Evolutionary conservation across 2,113 vertebrate genomes (phyloP), one percentile per base, ranked within the genome.

Genomic region (Odontophorus gujanensis): DNA sequence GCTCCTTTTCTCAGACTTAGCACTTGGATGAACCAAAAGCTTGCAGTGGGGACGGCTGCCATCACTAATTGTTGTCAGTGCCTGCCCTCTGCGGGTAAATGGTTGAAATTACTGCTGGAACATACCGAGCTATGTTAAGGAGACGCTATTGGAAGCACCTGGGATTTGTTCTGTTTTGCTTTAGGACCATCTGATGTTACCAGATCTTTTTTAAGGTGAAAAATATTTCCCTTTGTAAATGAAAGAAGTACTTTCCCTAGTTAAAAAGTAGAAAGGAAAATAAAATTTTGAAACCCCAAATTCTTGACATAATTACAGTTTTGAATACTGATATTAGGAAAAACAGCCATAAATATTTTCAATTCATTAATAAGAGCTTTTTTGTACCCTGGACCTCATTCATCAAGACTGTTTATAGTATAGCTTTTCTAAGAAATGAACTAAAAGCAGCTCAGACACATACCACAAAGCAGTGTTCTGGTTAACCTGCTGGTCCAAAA

Each of bases 11-110:
- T 36, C 67, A n/a, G 66, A 48, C 57, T 43, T 3, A 51, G 47
- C 36, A 0, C 45, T 11, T 5, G 0, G 34, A 30, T 84, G 47
- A 71, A 47, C 24, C 40, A 19, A 32, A 38, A 71, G 15, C 24
- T 75, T 8, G 8, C 47, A 4, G 22, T 0, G 47, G 1, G 32
- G 3, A 16, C 25, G 26, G 62, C 40, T n/a, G 32, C 0, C 9
- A 4, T 61, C 13, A 20, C 79, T 13, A 58, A 59, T 38, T 67
- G 4, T 63, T 95, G 89, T 90, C 83, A 58, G 71, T 10, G 22
- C 36, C 87, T 95, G 89, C 82, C 82, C 96, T 95, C 96, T 96
- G 6, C 82, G 59, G 95, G 74, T 7, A 30, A n/a, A 0, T 0
- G 36, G 0, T 32, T 76, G 66, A 18, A 90, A 96, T 57, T 76